Evolutionary conservation across 2,888 invertebrate species (phyloP), one percentile per base, ranked within the genome.

Genomic region (Nomada ruficornis): DNA sequence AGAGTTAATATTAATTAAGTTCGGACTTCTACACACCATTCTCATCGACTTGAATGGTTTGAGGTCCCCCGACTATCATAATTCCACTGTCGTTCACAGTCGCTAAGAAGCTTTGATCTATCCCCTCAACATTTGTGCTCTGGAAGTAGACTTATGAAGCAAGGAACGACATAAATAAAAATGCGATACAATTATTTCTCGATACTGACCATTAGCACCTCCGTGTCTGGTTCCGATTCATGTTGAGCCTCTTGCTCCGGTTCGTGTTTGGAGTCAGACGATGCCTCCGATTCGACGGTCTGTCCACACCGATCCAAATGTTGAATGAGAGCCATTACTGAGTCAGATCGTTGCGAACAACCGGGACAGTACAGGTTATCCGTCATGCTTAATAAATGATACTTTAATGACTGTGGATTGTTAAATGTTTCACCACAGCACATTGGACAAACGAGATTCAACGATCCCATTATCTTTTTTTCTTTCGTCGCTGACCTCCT

Each of bases 351-450:
- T 85, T 93, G 93, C 47, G 94, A 94, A 91, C 96, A 96, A 81
- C 95, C 93, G 26, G 96, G 95, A 89, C 96, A 96, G 87, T 94
- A 94, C 77, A 96, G 91, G 93, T 95, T 96, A 91, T 95, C 95
- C 42, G 95, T 93, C 90, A 96, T 94, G 90, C 93, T 95, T 89
- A 94, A 94, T 86, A 94, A 95, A 94, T 94, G 95, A 89, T 94
- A 93, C 91, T 95, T 95, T 62, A 95, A 91, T 20, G 94, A 93
- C 83, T 95, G 93, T 82, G 95, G 95, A 77, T 95, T 95, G 81
- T 94, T 91, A 94, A 96, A 96, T 76, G 94, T 95, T 91, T 95
- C 95, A 80, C 95, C 95, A 90, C 96, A 96, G 92, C 96, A 96
- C 91, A 96, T 94, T 55, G 96, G 96, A 88, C 96, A 96, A 84